Base-by-base conservation (phyloP, 2,113 vertebrate species). In the Hippocampus barbouri region DNA sequence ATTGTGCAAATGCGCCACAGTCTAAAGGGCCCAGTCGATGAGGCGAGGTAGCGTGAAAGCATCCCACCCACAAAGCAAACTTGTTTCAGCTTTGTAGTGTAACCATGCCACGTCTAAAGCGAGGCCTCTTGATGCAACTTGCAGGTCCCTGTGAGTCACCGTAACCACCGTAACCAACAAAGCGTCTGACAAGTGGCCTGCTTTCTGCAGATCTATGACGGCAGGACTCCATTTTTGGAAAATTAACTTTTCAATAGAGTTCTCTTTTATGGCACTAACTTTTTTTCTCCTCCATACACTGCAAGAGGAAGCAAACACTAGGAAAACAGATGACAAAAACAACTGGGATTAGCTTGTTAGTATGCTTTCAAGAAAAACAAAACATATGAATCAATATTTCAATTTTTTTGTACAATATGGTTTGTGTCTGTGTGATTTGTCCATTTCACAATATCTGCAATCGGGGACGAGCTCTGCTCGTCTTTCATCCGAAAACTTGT, bases 91-190 rank as follows among this genome's bases (percentile, higher is more conserved):
- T 69, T 66, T 47, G 66, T 47, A 10, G 8, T 6, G 78, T 86
- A 68, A 77, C 78, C 69, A 72, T 38, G 83, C 73, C 76, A 80
- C 74, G 1, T 62, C 56, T 15, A 54, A 70, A 62, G 80, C 72
- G 21, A 73, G 45, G 41, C 45, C 64, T 62, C 56, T 66, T 10
- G 0, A 68, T 66, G 23, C 66, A 69, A 61, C 64, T 66, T 25
- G 30, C 20, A 68, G 59, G 27, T 61, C 66, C 45, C 7, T 21
- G n/a, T 83, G 83, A 88, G 69, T 88, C 86, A 86, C 53, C 1
- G 70, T 65, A 34, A 85, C 77, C 79, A 12, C 41, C 41, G 11
- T 9, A 45, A 45, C 43, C 45, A 8, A 72, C 54, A 60, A 72
- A 77, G 78, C 23, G 60, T 78, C 80, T 79, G 70, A 72, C 62